Evolutionary conservation across 1,140 invertebrate genomes (phyloP).

Genomic region (Lasioglossum baleicum): DNA sequence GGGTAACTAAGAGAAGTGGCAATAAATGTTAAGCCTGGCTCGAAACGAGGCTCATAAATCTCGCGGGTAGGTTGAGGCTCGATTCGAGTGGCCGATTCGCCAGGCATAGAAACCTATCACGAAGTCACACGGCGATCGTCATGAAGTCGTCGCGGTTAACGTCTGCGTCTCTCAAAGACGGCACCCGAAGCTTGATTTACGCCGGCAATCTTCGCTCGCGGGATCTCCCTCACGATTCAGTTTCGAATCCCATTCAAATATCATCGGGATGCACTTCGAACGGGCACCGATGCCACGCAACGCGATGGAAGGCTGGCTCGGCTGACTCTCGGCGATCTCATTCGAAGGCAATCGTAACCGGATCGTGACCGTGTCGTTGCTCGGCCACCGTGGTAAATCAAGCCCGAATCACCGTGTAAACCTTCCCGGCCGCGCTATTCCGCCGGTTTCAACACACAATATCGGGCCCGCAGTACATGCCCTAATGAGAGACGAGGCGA

Average conservation of each 20-base stretch:
- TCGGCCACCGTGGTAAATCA: conserved; percentile 26
- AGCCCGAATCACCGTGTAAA: conserved; percentile 20
- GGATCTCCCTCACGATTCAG: conserved; percentile 19
- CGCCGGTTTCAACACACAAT: not conserved
- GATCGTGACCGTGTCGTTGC: conserved; percentile 32
- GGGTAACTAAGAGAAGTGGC: not conserved
- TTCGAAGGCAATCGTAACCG: conserved; percentile 22
- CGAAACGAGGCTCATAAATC: not conserved
- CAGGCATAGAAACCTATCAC: conserved; percentile 2
- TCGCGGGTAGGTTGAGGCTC: not conserved
- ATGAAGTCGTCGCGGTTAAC: conserved; percentile 32
- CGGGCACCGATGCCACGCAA: not conserved
- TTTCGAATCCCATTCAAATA: conserved; percentile 25
- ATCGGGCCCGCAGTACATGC: not conserved
- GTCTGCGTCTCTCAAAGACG: not conserved
- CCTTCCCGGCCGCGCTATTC: not conserved
- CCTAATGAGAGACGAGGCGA: not conserved
- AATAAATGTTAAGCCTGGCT: not conserved
- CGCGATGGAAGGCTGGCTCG: not conserved
- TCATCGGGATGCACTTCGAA: conserved; percentile 26
- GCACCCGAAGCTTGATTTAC: conserved; percentile 28
- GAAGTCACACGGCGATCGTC: not conserved
- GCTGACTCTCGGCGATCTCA: conserved; percentile 5
- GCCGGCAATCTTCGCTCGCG: not conserved
- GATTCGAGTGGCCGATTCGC: not conserved